These are phyloP conservation scores for Poeciliopsis turrubarensis DNA, from an alignment of 2,113 vertebrate species.

Conservation along the genomic window DNA sequence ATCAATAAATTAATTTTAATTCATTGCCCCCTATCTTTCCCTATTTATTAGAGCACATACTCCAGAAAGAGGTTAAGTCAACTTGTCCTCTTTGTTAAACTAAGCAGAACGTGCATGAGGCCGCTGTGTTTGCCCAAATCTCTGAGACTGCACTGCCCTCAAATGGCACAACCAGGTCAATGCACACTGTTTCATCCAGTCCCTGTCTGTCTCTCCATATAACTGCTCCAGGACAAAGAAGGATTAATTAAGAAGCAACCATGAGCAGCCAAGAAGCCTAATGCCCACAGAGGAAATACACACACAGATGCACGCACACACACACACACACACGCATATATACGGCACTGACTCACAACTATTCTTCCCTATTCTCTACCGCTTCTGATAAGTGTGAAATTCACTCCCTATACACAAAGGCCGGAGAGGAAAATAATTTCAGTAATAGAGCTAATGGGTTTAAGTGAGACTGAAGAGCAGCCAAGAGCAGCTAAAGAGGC, in stretches of 20 bases:
- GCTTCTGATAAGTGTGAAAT: conserved; percentile 88
- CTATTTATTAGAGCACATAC: conserved; percentile 14
- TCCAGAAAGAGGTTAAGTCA: conserved; percentile 23
- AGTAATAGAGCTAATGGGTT: conserved; percentile 87
- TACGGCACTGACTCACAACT: conserved; percentile 55
- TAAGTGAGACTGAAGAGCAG: conserved; percentile 84
- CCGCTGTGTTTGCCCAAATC: conserved; percentile 57
- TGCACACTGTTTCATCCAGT: conserved; percentile 56
- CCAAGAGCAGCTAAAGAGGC: conserved; percentile 80
- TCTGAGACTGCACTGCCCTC: conserved; percentile 89
- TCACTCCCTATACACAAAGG: conserved; percentile 82
- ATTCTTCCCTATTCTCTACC: conserved; percentile 66
- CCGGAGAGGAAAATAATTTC: conserved; percentile 85
- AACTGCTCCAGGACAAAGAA: conserved; percentile 76
- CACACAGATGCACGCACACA: conserved; percentile 32
- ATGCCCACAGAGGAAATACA: conserved; percentile 56
- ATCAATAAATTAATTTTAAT: background rate
- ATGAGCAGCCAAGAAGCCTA: conserved; percentile 79
- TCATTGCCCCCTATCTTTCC: background rate
- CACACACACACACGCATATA: conserved; percentile 50
- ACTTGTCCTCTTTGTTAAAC: conserved; percentile 48
- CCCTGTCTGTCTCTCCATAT: conserved; percentile 39
- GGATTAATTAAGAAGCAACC: conserved; percentile 82
- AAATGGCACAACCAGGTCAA: conserved; percentile 79
- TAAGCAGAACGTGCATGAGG: conserved; percentile 15